Evolutionary conservation across 64 coral and sea anemone species (phyloP).

Genomic region (Stichodactyla mertensii): DNA sequence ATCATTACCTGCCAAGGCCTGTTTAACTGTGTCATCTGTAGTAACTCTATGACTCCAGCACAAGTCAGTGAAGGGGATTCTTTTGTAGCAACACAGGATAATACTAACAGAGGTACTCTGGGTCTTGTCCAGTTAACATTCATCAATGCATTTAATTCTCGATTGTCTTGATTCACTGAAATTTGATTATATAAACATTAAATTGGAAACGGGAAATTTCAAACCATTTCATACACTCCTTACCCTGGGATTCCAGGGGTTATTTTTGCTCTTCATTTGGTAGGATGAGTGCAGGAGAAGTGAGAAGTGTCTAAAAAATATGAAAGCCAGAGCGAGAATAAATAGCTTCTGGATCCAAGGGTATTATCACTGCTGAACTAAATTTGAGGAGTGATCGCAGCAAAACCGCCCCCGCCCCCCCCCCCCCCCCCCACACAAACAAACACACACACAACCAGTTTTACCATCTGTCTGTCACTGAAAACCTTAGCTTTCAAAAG

Average conservation of each 20-base stretch:
- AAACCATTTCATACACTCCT: too few species aligned
- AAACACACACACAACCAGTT: background rate
- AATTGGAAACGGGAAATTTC: too few species aligned
- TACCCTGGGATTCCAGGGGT: too few species aligned
- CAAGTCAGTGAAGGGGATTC: constrained; percentile 49
- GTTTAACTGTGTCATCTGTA: constrained; percentile 69
- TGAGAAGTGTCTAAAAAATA: too few species aligned
- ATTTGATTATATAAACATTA: background rate
- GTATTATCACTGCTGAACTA: too few species aligned
- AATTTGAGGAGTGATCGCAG: too few species aligned
- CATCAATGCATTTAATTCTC: constrained; percentile 73
- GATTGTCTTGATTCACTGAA: constrained; percentile 67
- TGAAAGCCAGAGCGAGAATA: too few species aligned
- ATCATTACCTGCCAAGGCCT: constrained; percentile 70
- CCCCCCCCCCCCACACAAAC: background rate
- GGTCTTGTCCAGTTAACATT: constrained; percentile 73
- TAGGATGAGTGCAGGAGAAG: too few species aligned
- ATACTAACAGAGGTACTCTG: constrained; percentile 64
- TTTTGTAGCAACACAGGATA: constrained; percentile 54
- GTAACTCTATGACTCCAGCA: constrained; percentile 60
- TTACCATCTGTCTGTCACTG: too few species aligned
- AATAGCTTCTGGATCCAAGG: too few species aligned
- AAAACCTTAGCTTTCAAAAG: background rate
- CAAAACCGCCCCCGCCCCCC: too few species aligned
- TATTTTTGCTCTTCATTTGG: too few species aligned